A percentile compares a stretch with the other conserved stretches of the same genome.
These are phyloP conservation scores for Nannospalax galili DNA, from an alignment of 2,113 vertebrate genomes.

Conservation along the genomic window DNA sequence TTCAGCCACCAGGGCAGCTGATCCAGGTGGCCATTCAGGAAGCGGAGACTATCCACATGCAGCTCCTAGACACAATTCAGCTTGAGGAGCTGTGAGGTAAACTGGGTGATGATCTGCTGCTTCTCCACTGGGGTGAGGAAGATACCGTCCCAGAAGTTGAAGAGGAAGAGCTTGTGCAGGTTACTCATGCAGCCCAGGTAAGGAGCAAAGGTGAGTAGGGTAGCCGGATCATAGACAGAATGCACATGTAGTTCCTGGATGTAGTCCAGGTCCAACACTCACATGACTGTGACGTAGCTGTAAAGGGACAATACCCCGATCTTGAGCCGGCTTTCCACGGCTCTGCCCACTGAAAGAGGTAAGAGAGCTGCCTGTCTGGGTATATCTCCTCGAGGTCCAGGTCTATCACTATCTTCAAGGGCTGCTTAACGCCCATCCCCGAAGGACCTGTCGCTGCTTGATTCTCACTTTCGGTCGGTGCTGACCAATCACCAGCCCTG, in stretches of 20 bases:
- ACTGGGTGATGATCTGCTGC: rapidly evolving
- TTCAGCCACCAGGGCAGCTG: not conserved
- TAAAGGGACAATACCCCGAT: rapidly evolving
- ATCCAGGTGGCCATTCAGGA: not conserved
- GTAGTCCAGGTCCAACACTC: not conserved
- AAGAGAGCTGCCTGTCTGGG: not conserved
- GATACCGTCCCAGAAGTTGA: rapidly evolving
- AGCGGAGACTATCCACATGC: rapidly evolving
- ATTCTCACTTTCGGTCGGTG: not conserved
- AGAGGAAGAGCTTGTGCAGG: not conserved
- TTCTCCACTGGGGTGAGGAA: not conserved
- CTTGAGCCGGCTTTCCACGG: not conserved
- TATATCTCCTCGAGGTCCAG: rapidly evolving
- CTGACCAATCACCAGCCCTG: rapidly evolving
- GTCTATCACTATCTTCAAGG: not conserved
- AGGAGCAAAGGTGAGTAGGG: not conserved
- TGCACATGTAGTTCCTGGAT: not conserved
- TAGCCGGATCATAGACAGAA: too few species aligned
- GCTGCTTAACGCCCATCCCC: rapidly evolving
- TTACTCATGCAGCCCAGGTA: not conserved
- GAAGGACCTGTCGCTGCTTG: rapidly evolving
- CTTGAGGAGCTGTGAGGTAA: not conserved
- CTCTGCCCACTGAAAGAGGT: not conserved
- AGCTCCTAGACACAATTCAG: not conserved
- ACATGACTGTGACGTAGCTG: not conserved